phyloP scores from a whole-genome alignment of 2,888 invertebrate genomes.

The Sycophila texana region DNA sequence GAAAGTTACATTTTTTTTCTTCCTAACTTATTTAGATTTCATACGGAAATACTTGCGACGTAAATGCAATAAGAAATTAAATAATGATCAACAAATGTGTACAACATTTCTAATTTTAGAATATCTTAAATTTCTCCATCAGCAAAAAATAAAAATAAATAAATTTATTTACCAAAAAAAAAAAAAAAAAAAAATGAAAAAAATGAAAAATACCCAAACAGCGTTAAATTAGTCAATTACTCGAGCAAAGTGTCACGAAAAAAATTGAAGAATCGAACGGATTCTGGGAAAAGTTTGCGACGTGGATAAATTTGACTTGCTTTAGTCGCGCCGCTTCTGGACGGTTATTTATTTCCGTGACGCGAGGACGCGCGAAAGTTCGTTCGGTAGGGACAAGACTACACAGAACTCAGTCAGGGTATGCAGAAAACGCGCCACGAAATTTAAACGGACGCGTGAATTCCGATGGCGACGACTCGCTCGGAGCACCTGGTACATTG shows the following conservation, averaged over 20 bases:
- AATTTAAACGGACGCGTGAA: background rate
- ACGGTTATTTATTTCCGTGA: constrained; percentile 56
- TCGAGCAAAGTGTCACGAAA: background rate
- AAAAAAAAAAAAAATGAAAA: background rate
- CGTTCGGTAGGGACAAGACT: constrained; percentile 25
- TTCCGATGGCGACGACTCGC: too few species aligned
- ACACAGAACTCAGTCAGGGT: constrained; percentile 6
- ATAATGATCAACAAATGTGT: too few species aligned
- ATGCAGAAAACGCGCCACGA: constrained; percentile 41
- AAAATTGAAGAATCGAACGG: constrained; percentile 14
- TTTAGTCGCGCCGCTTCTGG: constrained; percentile 41
- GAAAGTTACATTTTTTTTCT: too few species aligned
- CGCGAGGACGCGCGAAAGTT: constrained; percentile 27
- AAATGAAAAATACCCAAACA: background rate
- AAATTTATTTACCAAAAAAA: background rate
- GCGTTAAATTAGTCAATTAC: background rate
- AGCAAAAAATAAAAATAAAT: too few species aligned
- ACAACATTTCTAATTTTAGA: too few species aligned
- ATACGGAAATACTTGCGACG: too few species aligned
- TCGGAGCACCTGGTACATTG: too few species aligned
- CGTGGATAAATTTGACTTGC: constrained; percentile 55
- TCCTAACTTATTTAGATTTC: too few species aligned
- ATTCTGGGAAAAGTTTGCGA: constrained; percentile 47
- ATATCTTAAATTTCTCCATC: too few species aligned
- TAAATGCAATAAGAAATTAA: too few species aligned